Evolutionary conservation across 2,888 invertebrate genomes (phyloP).

Genomic region (Melinopterus prodromus): DNA sequence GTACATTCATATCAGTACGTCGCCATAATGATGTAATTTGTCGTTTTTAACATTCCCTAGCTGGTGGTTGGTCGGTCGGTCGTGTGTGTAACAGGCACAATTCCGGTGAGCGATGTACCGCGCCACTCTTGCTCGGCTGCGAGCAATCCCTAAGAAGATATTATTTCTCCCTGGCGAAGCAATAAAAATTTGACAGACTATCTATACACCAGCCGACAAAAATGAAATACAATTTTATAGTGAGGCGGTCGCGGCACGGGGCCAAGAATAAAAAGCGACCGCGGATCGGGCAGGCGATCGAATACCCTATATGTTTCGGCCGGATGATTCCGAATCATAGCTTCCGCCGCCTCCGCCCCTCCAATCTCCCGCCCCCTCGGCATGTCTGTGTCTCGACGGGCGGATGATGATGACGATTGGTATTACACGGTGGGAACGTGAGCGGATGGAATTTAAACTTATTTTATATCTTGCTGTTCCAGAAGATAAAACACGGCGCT

Average conservation of each 20-base stretch:
- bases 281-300: not conserved
- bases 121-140: not conserved
- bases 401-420: not conserved
- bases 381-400: not conserved
- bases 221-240: conserved; percentile 17
- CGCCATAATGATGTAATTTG: not conserved
- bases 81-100: conserved; percentile 4
- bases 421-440: not conserved
- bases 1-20: not conserved
- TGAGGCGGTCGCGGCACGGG: not conserved
- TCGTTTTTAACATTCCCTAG: not conserved
- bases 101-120: not conserved
- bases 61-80: not conserved
- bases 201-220: conserved; percentile 11
- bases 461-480: too few relatives aligned
- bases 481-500: too few relatives aligned
- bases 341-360: not conserved
- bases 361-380: not conserved
- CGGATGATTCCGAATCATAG: not conserved
- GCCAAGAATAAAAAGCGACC: not conserved
- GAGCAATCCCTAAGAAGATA: conserved; percentile 11
- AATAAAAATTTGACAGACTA: conserved; percentile 17
- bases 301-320: not conserved
- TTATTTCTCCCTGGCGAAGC: not conserved
- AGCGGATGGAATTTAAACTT: not conserved